Conservation (phyloP, 2,113 vertebrate species). For the Daboia siamensis region DNA sequence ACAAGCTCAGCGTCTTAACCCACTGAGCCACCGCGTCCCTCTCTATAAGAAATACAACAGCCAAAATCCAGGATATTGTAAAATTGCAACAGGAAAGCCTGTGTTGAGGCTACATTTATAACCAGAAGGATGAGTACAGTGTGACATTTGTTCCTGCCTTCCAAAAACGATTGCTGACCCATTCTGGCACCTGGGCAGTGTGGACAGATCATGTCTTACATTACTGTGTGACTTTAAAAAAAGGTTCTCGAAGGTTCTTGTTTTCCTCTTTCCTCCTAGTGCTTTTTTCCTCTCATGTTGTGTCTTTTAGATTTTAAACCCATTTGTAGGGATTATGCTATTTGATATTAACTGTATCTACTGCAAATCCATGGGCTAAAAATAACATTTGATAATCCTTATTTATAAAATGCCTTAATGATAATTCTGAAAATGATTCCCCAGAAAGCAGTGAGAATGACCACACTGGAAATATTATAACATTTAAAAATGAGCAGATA, state of each 20-base stretch:
- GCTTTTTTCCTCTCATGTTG: neutral
- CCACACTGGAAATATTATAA: slow-evolving; percentile 6
- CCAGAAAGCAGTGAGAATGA: neutral
- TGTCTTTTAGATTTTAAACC: rapidly evolving
- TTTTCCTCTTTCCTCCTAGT: neutral
- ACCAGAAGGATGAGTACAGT: neutral
- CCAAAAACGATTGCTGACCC: neutral
- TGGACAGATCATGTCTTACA: neutral
- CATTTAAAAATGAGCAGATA: neutral
- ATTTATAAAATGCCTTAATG: neutral
- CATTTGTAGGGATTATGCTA: neutral
- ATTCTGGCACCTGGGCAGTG: neutral
- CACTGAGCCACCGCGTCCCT: too few species aligned
- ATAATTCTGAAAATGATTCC: neutral
- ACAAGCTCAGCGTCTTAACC: too few species aligned
- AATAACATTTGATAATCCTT: neutral
- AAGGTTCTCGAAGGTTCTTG: neutral
- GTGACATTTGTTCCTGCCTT: neutral
- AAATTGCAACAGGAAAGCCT: neutral
- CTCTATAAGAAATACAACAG: neutral
- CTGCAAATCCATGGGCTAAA: neutral
- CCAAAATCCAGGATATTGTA: neutral
- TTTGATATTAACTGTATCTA: neutral
- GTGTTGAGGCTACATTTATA: neutral
- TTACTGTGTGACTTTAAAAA: neutral